Conservation (phyloP, 2,113 vertebrate species). For the cattle (Bos taurus) region ARS-UCD2.0 NC_037343.1:30331001-30331500, state of each 20-base stretch:
- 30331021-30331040: slow-evolving; percentile 69
- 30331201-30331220: neutral
- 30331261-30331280: neutral
- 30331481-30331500: too few species aligned
- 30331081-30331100: neutral
- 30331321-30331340: too few species aligned
- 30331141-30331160: neutral
- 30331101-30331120: neutral
- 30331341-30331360: too few species aligned
- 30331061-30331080: neutral
- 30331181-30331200: slow-evolving; percentile 20
- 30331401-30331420: too few species aligned
- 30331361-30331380: too few species aligned
- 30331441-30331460: too few species aligned
- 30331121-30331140: slow-evolving; percentile 9
- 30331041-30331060: neutral
- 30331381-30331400: too few species aligned
- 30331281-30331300: neutral
- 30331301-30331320: neutral
- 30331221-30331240: neutral
- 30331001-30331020: slow-evolving; percentile 65
- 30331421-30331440: too few species aligned
- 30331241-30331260: neutral
- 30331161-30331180: neutral
- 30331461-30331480: too few species aligned